These are phyloP conservation scores for Wasmannia auropunctata DNA, from an alignment of 1,140 invertebrate genomes.

Conservation along the genomic window DNA sequence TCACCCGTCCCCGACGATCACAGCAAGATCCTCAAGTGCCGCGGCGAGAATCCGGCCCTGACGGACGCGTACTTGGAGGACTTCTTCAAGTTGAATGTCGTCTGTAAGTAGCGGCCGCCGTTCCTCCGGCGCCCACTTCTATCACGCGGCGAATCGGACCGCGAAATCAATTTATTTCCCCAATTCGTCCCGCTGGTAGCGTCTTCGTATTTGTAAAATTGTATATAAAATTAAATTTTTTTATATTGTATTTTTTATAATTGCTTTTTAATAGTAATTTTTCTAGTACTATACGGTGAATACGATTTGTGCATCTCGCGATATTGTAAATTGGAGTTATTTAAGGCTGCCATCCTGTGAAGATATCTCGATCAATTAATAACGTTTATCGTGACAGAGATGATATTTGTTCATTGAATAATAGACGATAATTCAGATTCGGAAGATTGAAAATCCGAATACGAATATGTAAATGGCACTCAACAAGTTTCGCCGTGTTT, in stretches of 20 bases:
- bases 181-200: not conserved
- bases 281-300: no score
- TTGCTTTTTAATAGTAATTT: not conserved
- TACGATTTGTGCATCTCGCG: not conserved
- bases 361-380: not conserved
- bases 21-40: conserved; percentile 92
- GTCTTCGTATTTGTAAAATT: not conserved
- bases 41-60: conserved; percentile 92
- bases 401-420: not conserved
- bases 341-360: not conserved
- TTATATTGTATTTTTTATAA: not conserved
- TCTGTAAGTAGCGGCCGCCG: conserved; percentile 89
- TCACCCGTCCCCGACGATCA: conserved; percentile 93
- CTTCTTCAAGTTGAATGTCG: conserved; percentile 92
- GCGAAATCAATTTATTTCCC: not conserved
- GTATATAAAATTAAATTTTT: no score
- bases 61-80: conserved; percentile 91
- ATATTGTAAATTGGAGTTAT: not conserved
- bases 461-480: not conserved
- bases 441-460: not conserved
- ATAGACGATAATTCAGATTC: not conserved
- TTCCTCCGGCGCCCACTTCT: not conserved
- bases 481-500: not conserved
- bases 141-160: not conserved
- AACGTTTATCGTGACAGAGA: not conserved